Conservation (phyloP, 2,797 vertebrate species). For the Semaprochilodus insignis region DNA sequence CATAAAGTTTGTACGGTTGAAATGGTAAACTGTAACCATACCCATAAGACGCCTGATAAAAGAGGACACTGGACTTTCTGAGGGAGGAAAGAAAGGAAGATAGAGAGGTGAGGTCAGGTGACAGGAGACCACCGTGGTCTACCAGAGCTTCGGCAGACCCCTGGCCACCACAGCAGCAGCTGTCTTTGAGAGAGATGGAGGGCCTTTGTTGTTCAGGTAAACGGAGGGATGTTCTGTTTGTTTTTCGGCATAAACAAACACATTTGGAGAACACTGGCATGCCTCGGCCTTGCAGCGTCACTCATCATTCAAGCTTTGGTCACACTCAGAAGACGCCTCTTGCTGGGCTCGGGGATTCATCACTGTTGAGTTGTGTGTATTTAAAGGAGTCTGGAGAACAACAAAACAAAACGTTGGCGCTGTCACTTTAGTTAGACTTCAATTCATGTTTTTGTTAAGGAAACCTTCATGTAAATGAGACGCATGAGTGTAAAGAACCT, state of each 20-base stretch:
- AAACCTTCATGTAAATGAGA: no score
- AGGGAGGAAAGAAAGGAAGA: neutral
- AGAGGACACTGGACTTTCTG: slow-evolving; percentile 28
- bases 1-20: no score
- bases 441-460: no score
- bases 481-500: no score
- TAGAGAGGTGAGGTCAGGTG: slow-evolving; percentile 1
- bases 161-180: slow-evolving; percentile 24
- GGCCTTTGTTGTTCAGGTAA: slow-evolving; percentile 57
- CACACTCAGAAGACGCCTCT: slow-evolving; percentile 13
- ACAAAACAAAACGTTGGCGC: neutral
- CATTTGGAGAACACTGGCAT: slow-evolving; percentile 41
- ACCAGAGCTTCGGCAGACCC: slow-evolving; percentile 44
- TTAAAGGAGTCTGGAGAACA: neutral
- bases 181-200: slow-evolving; percentile 49
- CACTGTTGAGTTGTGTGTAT: slow-evolving; percentile 1
- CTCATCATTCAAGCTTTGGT: slow-evolving; percentile 45
- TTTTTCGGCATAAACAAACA: slow-evolving; percentile 53
- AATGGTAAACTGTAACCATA: neutral
- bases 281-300: slow-evolving; percentile 34
- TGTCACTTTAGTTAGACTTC: neutral
- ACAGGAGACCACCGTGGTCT: slow-evolving; percentile 43
- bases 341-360: slow-evolving; percentile 33
- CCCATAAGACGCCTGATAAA: neutral
- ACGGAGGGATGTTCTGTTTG: slow-evolving; percentile 49